Evolutionary conservation across 1,140 invertebrate species (phyloP), one percentile per base, ranked within the genome.

Genomic region (Fopius arisanus): DNA sequence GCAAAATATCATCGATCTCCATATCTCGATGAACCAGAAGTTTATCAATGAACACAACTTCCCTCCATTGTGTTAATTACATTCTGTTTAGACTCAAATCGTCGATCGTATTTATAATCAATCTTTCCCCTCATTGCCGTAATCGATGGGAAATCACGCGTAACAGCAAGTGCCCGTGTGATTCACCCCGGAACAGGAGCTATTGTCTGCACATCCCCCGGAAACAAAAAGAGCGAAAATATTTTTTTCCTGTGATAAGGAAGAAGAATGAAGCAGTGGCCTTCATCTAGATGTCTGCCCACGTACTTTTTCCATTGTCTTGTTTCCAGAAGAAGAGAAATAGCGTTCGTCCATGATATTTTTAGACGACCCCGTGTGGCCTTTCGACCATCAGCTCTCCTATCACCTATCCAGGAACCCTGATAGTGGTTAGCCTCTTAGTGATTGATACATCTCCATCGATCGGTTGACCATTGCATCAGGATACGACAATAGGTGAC

Each of bases 11-110:
- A 51, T 3, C n/a, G 43, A 51, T 51, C 12, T 51, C 43, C n/a
- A 51, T 51, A 51, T 51, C 43, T 19, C 43, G 43, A 51, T 51
- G 43, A 51, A 51, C n/a, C 43, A 51, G 43, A 51, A 51, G 33
- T 51, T 51, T 51, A 51, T 51, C 43, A 51, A 51, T 51, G 43
- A n/a, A 19, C 19, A 16, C 3, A 2, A 21, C 43, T 3, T 51
- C 19, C 19, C 43, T 51, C 6, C n/a, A 14, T n/a, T n/a, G 43
- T 51, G 19, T 51, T 51, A 51, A 51, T 51, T 51, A 14, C 41
- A 16, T 43, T 51, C 7, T n/a, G 7, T 51, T 51, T 51, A 19
- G 43, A 59, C 0, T 21, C 23, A 21, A 26, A 3, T 0, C 43
- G 43, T 21, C 14, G 26, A 59, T 59, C 3, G 54, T 7, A 59